A percentile compares a stretch with the other conserved stretches of the same genome.
phyloP scores from a whole-genome alignment of 2,888 invertebrate species.

The Dascillus cervinus region DNA sequence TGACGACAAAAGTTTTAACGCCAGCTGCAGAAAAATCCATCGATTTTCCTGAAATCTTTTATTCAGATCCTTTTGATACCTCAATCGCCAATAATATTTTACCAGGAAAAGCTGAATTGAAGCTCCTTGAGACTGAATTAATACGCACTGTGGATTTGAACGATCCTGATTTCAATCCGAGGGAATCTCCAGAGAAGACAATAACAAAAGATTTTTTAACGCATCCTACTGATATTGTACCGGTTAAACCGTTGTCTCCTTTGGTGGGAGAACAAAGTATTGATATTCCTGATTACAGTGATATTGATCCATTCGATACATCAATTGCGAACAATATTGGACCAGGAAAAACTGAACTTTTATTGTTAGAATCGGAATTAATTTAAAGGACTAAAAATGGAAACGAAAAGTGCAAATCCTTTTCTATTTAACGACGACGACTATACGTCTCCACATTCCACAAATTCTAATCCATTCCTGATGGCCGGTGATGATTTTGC shows the following conservation, averaged over 20 bases:
- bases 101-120: constrained; percentile 52
- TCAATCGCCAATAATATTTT: constrained; percentile 64
- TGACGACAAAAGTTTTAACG: constrained; percentile 64
- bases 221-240: constrained; percentile 28
- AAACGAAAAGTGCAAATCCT: constrained; percentile 59
- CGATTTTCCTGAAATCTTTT: constrained; percentile 39
- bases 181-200: constrained; percentile 35
- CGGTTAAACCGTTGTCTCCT: constrained; percentile 40
- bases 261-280: constrained; percentile 30
- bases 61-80: constrained; percentile 80
- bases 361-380: constrained; percentile 70
- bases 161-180: constrained; percentile 49
- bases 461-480: constrained; percentile 63
- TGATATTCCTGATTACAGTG: constrained; percentile 43
- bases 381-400: constrained; percentile 37
- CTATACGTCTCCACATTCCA: constrained; percentile 45
- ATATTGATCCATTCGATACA: constrained; percentile 77
- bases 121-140: constrained; percentile 50
- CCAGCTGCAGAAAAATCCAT: constrained; percentile 46
- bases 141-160: constrained; percentile 30
- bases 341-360: constrained; percentile 71
- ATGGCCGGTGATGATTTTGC: constrained; percentile 43
- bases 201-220: constrained; percentile 20
- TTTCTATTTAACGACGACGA: constrained; percentile 70
- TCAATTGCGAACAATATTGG: constrained; percentile 67